Percentiles rank a stretch among this genome's conserved stretches.
These are phyloP conservation scores for Cynodonichthys magdalenae DNA, from an alignment of 2,797 vertebrate genomes.

Conservation along the genomic window DNA sequence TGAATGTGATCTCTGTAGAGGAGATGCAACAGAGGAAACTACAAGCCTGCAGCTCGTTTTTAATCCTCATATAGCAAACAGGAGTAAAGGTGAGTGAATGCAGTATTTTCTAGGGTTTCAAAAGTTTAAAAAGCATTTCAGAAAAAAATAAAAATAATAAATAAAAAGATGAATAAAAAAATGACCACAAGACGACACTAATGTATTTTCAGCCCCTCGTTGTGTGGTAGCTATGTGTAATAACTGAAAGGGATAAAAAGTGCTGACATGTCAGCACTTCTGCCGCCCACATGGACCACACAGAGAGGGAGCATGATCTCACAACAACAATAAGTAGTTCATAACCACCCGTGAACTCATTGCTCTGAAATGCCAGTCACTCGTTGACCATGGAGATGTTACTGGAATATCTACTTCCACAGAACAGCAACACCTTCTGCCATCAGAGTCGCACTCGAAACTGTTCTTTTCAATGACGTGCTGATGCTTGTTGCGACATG, in stretches of 20 bases:
- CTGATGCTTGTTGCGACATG: not conserved
- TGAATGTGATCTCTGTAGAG: conserved; percentile 39
- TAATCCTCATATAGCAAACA: not conserved
- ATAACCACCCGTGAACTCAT: conserved; percentile 6
- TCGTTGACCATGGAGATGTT: conserved; percentile 6
- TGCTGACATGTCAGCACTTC: conserved; percentile 30
- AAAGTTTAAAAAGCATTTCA: not conserved
- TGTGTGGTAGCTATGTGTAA: not conserved
- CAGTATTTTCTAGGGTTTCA: not conserved
- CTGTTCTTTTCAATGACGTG: not conserved
- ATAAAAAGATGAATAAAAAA: not conserved
- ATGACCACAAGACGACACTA: not conserved
- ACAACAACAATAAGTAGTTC: not conserved
- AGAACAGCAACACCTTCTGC: not conserved
- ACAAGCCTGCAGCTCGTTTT: conserved; percentile 4
- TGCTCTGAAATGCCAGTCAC: conserved; percentile 7
- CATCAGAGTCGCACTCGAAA: not conserved
- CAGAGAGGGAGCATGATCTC: not conserved
- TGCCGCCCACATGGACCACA: conserved; percentile 27
- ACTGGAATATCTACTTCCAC: conserved; percentile 17
- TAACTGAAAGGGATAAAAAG: conserved; percentile 20
- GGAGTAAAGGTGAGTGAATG: not conserved
- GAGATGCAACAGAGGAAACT: conserved; percentile 6
- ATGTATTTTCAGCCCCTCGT: not conserved
- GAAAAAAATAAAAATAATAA: not conserved